Percentiles rank a stretch among this genome's conserved stretches.
Evolutionary conservation across 2,113 vertebrate species (phyloP).

Genomic region (Sinosuthora webbiana): DNA sequence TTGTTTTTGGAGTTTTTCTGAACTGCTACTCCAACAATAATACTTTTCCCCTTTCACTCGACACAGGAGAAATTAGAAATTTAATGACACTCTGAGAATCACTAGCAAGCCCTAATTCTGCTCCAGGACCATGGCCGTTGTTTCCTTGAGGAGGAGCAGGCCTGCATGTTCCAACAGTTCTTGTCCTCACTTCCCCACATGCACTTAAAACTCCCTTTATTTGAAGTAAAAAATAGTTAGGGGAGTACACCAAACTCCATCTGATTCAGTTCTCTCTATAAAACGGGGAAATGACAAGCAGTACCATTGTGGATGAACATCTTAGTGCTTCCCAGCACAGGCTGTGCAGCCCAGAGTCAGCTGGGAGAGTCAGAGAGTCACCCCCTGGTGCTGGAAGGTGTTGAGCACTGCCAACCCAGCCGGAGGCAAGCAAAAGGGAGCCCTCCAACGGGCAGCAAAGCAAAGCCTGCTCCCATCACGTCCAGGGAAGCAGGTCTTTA

Average conservation of each 20-base stretch:
- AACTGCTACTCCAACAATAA: background rate
- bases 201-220: background rate
- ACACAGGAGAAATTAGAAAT: background rate
- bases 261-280: background rate
- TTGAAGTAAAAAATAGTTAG: background rate
- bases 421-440: background rate
- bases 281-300: background rate
- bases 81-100: background rate
- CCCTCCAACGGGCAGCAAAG: rapidly evolving
- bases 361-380: background rate
- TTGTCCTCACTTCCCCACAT: background rate
- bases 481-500: background rate
- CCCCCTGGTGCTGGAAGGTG: background rate
- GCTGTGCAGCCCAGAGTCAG: background rate
- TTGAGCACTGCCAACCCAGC: background rate
- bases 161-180: background rate
- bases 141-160: background rate
- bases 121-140: rapidly evolving
- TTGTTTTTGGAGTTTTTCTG: background rate
- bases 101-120: background rate
- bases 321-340: background rate
- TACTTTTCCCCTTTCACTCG: background rate
- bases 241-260: background rate
- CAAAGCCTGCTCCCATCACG: rapidly evolving
- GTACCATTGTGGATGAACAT: background rate